Evolutionary conservation across 2,797 vertebrate genomes (phyloP).

Genomic region (Platyrinchus mystaceus): DNA sequence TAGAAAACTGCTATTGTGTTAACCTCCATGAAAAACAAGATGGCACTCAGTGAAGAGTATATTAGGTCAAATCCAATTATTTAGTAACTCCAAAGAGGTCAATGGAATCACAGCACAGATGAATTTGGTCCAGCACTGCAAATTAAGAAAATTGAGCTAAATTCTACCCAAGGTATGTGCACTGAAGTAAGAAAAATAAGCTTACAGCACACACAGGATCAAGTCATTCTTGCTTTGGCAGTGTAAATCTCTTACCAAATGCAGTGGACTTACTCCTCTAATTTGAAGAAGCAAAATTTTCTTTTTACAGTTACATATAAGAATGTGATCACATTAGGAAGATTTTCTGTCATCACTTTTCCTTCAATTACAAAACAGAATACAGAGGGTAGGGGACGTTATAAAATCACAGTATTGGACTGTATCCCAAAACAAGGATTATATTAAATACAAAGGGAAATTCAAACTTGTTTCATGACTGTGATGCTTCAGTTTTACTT

Average conservation of each 20-base stretch:
- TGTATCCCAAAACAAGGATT: constrained; percentile 47
- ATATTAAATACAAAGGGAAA: constrained; percentile 46
- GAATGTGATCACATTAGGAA: constrained; percentile 59
- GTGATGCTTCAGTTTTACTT: constrained; percentile 4
- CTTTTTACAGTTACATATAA: constrained; percentile 18
- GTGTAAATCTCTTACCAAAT: not conserved
- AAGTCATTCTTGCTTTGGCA: not conserved
- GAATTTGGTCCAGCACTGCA: not conserved
- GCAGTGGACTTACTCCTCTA: not conserved
- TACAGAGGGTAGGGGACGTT: constrained; percentile 34
- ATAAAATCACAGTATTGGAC: constrained; percentile 49
- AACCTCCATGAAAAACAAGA: not conserved
- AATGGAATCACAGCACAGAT: not conserved
- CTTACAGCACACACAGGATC: not conserved
- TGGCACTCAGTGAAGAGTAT: not conserved
- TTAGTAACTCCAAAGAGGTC: constrained; percentile 6
- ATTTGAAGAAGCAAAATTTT: not conserved
- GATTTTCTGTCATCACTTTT: constrained; percentile 61
- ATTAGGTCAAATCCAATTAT: constrained; percentile 29
- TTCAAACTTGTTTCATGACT: constrained; percentile 1
- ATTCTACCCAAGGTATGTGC: not conserved
- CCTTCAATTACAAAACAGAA: constrained; percentile 54
- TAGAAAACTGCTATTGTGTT: not conserved
- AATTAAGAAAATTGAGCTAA: constrained; percentile 12
- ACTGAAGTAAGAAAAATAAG: not conserved